A percentile compares a stretch with the other conserved stretches of the same genome.
phyloP scores from a whole-genome alignment of 2,797 vertebrate species.

The Phataginus tetradactyla region DNA sequence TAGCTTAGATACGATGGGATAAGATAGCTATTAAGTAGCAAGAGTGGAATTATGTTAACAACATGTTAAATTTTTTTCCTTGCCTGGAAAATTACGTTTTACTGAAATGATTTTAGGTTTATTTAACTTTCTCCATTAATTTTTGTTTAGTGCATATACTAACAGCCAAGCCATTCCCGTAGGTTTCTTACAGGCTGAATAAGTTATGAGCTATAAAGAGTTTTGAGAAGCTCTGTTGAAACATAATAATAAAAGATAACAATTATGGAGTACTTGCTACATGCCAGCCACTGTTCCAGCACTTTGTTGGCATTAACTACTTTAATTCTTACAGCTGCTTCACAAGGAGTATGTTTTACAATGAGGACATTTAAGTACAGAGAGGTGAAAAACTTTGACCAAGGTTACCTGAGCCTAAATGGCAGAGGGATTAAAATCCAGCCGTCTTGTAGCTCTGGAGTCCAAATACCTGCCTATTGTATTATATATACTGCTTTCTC shows the following conservation, averaged over 20 bases:
- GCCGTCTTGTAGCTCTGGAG: not conserved
- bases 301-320: not conserved
- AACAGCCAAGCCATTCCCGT: not conserved
- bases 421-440: not conserved
- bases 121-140: conserved; percentile 15
- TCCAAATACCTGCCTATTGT: not conserved
- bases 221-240: conserved; percentile 37
- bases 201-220: not conserved
- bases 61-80: not conserved
- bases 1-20: not conserved
- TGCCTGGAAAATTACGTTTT: conserved; percentile 38
- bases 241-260: not conserved
- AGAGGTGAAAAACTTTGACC: not conserved
- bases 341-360: not conserved
- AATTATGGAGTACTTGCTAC: not conserved
- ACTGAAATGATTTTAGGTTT: conserved; percentile 41
- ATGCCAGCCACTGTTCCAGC: not conserved
- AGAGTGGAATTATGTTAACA: not conserved
- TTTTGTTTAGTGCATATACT: conserved; percentile 26
- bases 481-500: not conserved
- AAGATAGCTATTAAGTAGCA: not conserved
- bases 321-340: not conserved
- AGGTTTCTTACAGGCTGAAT: conserved; percentile 11
- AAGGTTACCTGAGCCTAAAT: not conserved
- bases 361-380: not conserved